A percentile compares a stretch with the other conserved stretches of the same genome.
Conservation (phyloP, 2,113 vertebrate genomes). For the Ailuropoda melanoleuca region DNA sequence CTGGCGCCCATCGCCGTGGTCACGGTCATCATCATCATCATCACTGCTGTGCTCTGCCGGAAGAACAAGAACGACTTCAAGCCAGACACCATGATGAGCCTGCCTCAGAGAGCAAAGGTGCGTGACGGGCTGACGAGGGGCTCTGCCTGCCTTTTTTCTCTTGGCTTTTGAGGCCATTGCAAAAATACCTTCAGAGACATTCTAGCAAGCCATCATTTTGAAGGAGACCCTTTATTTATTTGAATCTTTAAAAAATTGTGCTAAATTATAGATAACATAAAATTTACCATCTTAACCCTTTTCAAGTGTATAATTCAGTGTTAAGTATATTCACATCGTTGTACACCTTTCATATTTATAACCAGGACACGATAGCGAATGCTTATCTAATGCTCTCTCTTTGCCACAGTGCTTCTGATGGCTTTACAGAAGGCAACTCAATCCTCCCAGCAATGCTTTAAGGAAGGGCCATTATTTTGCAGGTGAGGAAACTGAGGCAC, state of each 20-base stretch:
- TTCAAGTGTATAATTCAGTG: background rate
- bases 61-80: slow-evolving; percentile 99
- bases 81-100: slow-evolving; percentile 93
- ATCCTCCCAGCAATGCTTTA: background rate
- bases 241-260: background rate
- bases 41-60: slow-evolving; percentile 96
- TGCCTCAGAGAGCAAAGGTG: slow-evolving; percentile 97
- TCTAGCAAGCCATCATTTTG: background rate
- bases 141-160: background rate
- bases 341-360: background rate
- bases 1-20: slow-evolving; percentile 96
- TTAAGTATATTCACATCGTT: background rate
- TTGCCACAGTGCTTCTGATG: background rate
- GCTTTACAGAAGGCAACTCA: background rate
- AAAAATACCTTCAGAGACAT: background rate
- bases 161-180: background rate
- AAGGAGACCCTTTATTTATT: background rate
- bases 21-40: slow-evolving; percentile 97
- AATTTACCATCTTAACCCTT: background rate
- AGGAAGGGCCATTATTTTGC: background rate
- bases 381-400: background rate
- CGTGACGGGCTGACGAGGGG: background rate
- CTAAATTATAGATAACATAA: background rate
- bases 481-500: slow-evolving; percentile 9
- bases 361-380: background rate